Conservation (phyloP, 2,888 invertebrate genomes). For the Sceliomorpha sp. region DNA sequence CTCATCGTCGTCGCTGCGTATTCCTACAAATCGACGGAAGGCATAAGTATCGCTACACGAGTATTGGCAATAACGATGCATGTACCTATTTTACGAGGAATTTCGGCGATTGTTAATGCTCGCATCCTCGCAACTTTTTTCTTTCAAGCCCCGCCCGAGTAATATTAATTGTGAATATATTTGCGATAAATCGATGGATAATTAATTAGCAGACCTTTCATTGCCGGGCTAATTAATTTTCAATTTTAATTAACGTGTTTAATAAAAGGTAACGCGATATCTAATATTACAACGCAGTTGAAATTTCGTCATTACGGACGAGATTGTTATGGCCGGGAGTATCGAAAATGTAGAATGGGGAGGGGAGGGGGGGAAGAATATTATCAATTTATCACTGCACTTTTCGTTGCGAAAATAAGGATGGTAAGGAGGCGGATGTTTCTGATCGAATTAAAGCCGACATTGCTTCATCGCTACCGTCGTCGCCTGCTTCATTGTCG, state of each 20-base stretch:
- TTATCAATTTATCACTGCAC: slow-evolving; percentile 19
- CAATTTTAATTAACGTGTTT: slow-evolving; percentile 16
- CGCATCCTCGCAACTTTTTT: too few species aligned
- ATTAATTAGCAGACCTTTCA: slow-evolving; percentile 5
- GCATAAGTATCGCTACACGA: too few species aligned
- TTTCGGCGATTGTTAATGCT: too few species aligned
- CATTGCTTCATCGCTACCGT: too few species aligned
- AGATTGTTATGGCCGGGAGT: slow-evolving; percentile 14
- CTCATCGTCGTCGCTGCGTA: slow-evolving; percentile 96
- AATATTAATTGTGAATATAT: slow-evolving; percentile 46
- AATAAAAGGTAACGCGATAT: slow-evolving; percentile 7
- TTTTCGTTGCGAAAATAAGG: slow-evolving; percentile 29
- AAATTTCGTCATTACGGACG: neutral
- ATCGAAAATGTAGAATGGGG: slow-evolving; percentile 22
- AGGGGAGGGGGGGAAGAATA: slow-evolving; percentile 6
- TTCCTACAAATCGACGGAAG: too few species aligned
- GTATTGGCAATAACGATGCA: neutral
- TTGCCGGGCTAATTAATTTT: neutral
- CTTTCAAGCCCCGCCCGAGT: neutral
- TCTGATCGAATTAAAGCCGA: slow-evolving; percentile 24
- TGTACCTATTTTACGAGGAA: neutral
- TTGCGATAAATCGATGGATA: slow-evolving; percentile 1
- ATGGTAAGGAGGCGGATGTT: slow-evolving; percentile 16
- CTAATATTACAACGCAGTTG: slow-evolving; percentile 7
- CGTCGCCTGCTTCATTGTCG: too few species aligned